phyloP scores from a whole-genome alignment of 2,888 invertebrate species.

The Agonum fuliginosum region DNA sequence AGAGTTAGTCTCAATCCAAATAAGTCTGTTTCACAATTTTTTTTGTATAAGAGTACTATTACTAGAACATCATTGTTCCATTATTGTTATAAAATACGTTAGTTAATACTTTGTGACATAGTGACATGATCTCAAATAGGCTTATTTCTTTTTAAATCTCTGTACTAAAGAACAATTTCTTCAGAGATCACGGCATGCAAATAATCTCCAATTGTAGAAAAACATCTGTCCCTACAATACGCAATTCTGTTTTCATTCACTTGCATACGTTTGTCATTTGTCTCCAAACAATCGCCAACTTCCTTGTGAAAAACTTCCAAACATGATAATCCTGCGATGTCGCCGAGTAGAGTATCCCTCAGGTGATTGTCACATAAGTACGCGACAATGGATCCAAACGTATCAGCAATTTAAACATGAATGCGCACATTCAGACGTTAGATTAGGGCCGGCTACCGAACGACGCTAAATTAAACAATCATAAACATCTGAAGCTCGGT shows the following conservation, averaged over 20 bases:
- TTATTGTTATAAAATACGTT: too few species aligned
- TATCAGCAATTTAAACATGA: slow-evolving; percentile 63
- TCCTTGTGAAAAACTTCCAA: slow-evolving; percentile 24
- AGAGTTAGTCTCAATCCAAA: too few species aligned
- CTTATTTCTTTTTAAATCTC: neutral
- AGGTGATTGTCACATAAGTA: slow-evolving; percentile 66
- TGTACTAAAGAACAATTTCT: neutral
- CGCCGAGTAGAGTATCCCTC: too few species aligned
- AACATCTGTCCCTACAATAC: slow-evolving; percentile 17
- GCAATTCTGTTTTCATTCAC: slow-evolving; percentile 22
- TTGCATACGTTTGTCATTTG: slow-evolving; percentile 9
- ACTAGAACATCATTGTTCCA: too few species aligned
- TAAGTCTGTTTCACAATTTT: too few species aligned
- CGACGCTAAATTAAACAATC: slow-evolving; percentile 59
- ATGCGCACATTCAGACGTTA: slow-evolving; percentile 56
- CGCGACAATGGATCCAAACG: slow-evolving; percentile 66
- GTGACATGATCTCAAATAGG: neutral
- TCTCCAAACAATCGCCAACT: neutral
- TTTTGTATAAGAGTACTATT: too few species aligned
- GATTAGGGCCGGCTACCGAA: slow-evolving; percentile 55
- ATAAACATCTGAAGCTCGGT: slow-evolving; percentile 55
- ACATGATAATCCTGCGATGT: too few species aligned
- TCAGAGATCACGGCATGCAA: slow-evolving; percentile 22
- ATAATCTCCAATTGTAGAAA: slow-evolving; percentile 10
- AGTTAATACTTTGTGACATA: too few species aligned